Conservation (phyloP, 1,140 invertebrate species). For the Hylyphantes graminicola region DNA sequence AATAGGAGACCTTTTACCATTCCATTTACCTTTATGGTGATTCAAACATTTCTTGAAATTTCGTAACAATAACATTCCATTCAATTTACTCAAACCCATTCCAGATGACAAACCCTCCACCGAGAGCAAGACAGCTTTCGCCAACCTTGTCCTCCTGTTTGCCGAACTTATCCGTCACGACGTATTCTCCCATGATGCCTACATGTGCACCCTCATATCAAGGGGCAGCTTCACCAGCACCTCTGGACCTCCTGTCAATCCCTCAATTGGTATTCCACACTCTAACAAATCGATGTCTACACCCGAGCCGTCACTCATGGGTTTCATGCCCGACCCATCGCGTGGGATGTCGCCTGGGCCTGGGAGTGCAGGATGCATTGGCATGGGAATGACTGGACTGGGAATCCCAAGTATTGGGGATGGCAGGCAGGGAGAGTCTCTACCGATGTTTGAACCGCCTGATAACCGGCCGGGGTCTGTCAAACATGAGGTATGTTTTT, state of each 20-base stretch:
- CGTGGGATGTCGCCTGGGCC: conserved; percentile 55
- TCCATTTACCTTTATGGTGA: no score
- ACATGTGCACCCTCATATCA: conserved; percentile 97
- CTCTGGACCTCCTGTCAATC: conserved; percentile 62
- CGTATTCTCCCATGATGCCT: conserved; percentile 97
- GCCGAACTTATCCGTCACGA: conserved; percentile 93
- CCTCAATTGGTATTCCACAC: conserved; percentile 34
- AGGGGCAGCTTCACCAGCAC: conserved; percentile 83
- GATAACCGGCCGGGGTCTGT: conserved; percentile 60
- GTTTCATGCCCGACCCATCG: conserved; percentile 62
- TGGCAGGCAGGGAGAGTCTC: conserved; percentile 59
- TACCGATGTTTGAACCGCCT: conserved; percentile 65
- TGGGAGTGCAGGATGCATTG: conserved; percentile 49
- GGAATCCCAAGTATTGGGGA: conserved; percentile 54
- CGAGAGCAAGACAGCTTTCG: conserved; percentile 85
- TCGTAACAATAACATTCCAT: no score
- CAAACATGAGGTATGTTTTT: conserved; percentile 60
- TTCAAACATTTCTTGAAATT: no score
- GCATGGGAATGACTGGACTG: conserved; percentile 45
- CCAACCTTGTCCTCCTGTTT: conserved; percentile 95
- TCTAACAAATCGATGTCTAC: conserved; percentile 55
- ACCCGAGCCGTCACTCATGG: conserved; percentile 61
- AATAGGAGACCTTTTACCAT: no score
- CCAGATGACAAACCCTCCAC: conserved; percentile 74
- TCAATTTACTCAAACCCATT: conserved; percentile 45